Evolutionary conservation across 2,888 invertebrate genomes (phyloP).

Genomic region (Hydrotaea cyrtoneurina): DNA sequence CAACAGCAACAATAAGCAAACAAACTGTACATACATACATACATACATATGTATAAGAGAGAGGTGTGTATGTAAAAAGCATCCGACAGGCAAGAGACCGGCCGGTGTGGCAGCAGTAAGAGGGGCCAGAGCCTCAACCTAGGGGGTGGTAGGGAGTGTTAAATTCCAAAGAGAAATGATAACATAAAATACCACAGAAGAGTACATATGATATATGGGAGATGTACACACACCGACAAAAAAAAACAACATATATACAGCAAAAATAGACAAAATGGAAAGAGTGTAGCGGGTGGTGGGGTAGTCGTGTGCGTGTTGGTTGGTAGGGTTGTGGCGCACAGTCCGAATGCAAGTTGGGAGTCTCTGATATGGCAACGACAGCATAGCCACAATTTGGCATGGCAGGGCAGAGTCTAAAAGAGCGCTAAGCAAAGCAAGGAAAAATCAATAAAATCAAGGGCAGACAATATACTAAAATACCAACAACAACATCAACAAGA

Average conservation of each 20-base stretch:
- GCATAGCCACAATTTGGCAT: background rate
- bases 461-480: conserved; percentile 77
- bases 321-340: background rate
- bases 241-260: background rate
- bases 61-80: background rate
- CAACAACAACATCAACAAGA: conserved; percentile 50
- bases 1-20: background rate
- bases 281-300: background rate
- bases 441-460: conserved; percentile 81
- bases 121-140: too few species aligned
- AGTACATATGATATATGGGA: conserved; percentile 12
- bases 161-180: background rate
- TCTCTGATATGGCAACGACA: conserved; percentile 55
- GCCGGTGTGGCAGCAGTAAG: background rate
- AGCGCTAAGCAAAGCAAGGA: conserved; percentile 69
- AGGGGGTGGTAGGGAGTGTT: background rate
- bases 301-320: background rate
- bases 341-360: background rate
- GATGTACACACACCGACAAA: background rate
- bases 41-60: background rate
- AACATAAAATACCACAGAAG: background rate
- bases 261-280: background rate
- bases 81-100: background rate
- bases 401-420: conserved; percentile 36
- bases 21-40: background rate